These are phyloP conservation scores for Pristis pectinata DNA, from an alignment of 2,797 vertebrate species.

Conservation along the genomic window DNA sequence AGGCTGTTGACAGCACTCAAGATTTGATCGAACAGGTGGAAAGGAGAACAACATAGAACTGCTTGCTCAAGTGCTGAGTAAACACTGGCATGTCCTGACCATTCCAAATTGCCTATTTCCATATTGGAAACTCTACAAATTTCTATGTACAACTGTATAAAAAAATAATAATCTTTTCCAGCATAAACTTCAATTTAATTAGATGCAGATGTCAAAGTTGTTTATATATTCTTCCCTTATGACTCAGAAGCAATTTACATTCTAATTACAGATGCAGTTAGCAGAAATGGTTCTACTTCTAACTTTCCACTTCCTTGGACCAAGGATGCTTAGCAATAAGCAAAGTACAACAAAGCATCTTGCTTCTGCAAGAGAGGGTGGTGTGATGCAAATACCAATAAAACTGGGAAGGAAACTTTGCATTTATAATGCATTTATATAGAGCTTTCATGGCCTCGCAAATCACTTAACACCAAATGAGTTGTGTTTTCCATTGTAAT, in stretches of 20 bases:
- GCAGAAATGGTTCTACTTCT: neutral
- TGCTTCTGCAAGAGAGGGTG: neutral
- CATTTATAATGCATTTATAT: neutral
- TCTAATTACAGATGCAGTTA: neutral
- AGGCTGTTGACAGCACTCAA: neutral
- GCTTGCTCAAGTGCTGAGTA: neutral
- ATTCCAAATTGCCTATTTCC: neutral
- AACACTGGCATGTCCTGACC: neutral
- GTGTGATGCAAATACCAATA: neutral
- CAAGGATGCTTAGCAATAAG: neutral
- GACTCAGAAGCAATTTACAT: constrained; percentile 13
- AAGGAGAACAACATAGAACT: neutral
- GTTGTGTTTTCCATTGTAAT: neutral
- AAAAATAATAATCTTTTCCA: constrained; percentile 10
- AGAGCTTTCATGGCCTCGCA: neutral
- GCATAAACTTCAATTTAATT: constrained; percentile 17
- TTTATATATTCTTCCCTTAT: constrained; percentile 8
- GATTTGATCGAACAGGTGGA: neutral
- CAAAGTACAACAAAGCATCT: neutral
- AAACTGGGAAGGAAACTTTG: neutral
- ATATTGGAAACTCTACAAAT: neutral
- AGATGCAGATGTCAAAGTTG: constrained; percentile 15
- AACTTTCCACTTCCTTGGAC: neutral
- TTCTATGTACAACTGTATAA: neutral
- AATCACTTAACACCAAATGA: neutral